Evolutionary conservation across 1,140 invertebrate species (phyloP), one percentile per base, ranked within the genome.

Genomic region (Pachyrhynchus sulphureomaculatus): DNA sequence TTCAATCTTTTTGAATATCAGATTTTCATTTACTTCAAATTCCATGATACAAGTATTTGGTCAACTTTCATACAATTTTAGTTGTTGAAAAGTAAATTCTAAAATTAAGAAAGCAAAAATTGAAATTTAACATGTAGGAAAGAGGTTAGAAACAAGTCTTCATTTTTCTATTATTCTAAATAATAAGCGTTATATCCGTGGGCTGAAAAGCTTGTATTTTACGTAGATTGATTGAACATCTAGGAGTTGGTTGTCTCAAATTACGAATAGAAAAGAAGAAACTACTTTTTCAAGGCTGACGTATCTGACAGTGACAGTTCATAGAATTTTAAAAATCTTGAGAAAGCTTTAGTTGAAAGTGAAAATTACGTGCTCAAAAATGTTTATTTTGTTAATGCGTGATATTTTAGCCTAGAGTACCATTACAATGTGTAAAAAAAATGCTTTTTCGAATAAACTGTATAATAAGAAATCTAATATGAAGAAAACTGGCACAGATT

Each of bases 1-100:
- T 41, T 23, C 17, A n/a, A 51, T 34, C 13, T 60, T 34, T 49
- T 39, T 41, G 15, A 18, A 17, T n/a, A 18, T 29, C 37, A 41
- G n/a, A 36, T 26, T 52, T 37, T n/a, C 23, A 34, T 39, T 18
- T 36, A 63, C 47, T 58, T 64, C 62, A 55, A 64, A 64, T 53
- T 64, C 37, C 54, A 64, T 57, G 8, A 24, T 20, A 44, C 18
- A n/a, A 3, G 21, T 12, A 44, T 44, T 44, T 5, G 17, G n/a
- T n/a, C n/a, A n/a, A n/a, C n/a, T n/a, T n/a, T n/a, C n/a, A n/a
- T n/a, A n/a, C n/a, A n/a, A n/a, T n/a, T n/a, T n/a, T n/a, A n/a
- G n/a, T n/a, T n/a, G n/a, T n/a, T 9, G 5, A 15, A n/a, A 13
- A 4, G 5, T 10, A 39, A 39, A 39, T 4, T 9, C 9, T 39